Evolutionary conservation across 2,888 invertebrate species (phyloP).

Genomic region (Phanerotoma sp.): DNA sequence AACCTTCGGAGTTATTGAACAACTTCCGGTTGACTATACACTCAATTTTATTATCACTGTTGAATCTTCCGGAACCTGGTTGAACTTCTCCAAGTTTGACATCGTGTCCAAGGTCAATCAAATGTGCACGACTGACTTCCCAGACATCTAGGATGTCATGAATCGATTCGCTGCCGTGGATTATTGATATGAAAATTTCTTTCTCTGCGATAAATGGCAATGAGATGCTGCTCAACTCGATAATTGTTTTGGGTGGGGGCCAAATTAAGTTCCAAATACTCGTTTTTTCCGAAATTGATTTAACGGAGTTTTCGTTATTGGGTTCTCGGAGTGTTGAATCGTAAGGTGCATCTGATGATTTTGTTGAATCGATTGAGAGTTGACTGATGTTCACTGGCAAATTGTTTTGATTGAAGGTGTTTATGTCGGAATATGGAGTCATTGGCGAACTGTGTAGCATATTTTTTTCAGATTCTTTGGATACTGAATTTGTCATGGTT

Average conservation of each 20-base stretch:
- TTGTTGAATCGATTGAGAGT: slow-evolving; percentile 50
- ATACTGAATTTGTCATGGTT: slow-evolving; percentile 41
- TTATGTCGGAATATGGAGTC: slow-evolving; percentile 43
- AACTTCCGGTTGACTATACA: slow-evolving; percentile 60
- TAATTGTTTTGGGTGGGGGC: slow-evolving; percentile 64
- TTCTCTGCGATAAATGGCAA: slow-evolving; percentile 58
- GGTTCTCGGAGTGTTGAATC: slow-evolving; percentile 44
- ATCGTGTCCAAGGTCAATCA: slow-evolving; percentile 57
- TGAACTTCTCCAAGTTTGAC: slow-evolving; percentile 58
- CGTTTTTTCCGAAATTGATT: slow-evolving; percentile 39
- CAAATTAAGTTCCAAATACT: slow-evolving; percentile 57
- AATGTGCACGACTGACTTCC: slow-evolving; percentile 58
- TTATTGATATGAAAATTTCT: slow-evolving; percentile 58
- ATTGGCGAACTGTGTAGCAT: slow-evolving; percentile 42
- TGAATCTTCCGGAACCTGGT: slow-evolving; percentile 52
- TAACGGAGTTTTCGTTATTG: slow-evolving; percentile 44
- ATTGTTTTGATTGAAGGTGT: slow-evolving; percentile 44
- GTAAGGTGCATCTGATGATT: slow-evolving; percentile 51
- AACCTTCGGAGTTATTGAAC: slow-evolving; percentile 58
- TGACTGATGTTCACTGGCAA: slow-evolving; percentile 51
- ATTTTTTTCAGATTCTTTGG: slow-evolving; percentile 45
- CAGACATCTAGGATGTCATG: slow-evolving; percentile 60
- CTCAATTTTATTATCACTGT: slow-evolving; percentile 58
- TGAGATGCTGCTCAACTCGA: slow-evolving; percentile 58
- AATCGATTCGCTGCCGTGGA: slow-evolving; percentile 55